Evolutionary conservation across 2,797 vertebrate species (phyloP), one percentile per base, ranked within the genome.

Genomic region (Rhinoraja longicauda): DNA sequence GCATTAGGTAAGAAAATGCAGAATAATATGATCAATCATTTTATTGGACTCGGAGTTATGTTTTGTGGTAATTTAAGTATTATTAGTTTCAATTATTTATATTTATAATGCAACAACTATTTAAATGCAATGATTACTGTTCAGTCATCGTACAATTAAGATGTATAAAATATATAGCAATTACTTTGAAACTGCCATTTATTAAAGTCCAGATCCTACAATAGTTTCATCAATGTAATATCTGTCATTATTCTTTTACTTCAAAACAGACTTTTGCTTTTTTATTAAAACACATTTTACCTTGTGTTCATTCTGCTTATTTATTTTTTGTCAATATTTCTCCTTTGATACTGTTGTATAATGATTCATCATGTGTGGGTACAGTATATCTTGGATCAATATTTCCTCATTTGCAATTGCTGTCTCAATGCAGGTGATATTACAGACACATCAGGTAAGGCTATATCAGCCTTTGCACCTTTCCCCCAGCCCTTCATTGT

Each of bases 371-470:
- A 93, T 94, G 94, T 95, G 95, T 95, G 94, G 95, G 67, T 94
- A 75, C 95, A 95, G 96, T 95, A 97, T 96, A 97, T 95, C 97
- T 97, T 97, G 95, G 96, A 96, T 95, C 96, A 95, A 95, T 94
- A 96, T 97, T 97, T 97, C 96, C 95, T 97, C 97, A 98, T 97
- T 95, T 97, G 96, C 96, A 97, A 97, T 97, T 96, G 96, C 95
- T 96, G 97, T 96, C 96, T 97, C 96, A 95, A 95, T 94, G 95
- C 97, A 99, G 98, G 98, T 96, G 98, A 98, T 95, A 94, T 96
- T 95, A 94, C 95, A 94, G 98, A 98, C 94, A 96, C 97, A 94
- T 96, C 98, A 98, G 98, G 98, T 98, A 98, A 98, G 98, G 93
- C 82, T 32, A 86, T 67, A 86, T 67, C 53, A 45, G 45, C 75